Conservation (phyloP, 1,140 invertebrate species). For the Sitophilus oryzae region DNA sequence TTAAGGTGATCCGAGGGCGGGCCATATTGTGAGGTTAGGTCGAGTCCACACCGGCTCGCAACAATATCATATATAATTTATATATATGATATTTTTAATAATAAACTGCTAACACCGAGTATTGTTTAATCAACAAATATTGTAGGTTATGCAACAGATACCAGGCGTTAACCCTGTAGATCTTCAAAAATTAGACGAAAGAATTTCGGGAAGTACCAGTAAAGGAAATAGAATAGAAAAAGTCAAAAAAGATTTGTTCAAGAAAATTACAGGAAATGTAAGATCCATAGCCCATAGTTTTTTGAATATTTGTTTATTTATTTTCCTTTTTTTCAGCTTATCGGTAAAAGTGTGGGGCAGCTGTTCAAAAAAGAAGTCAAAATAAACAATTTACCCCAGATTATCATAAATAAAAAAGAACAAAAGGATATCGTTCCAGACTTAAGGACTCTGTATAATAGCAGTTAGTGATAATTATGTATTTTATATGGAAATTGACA, state of each 20-base stretch:
- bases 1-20: too few relatives aligned
- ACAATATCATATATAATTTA: too few relatives aligned
- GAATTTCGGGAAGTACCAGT: constrained; percentile 60
- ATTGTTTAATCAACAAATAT: too few relatives aligned
- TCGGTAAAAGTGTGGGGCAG: constrained; percentile 75
- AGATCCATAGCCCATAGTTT: constrained; percentile 28
- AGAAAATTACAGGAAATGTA: constrained; percentile 77
- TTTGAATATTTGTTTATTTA: background rate
- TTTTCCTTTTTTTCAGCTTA: constrained; percentile 54
- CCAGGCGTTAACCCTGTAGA: constrained; percentile 71
- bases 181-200: constrained; percentile 77
- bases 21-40: too few relatives aligned
- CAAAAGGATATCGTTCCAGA: constrained; percentile 45
- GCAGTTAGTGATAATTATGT: constrained; percentile 29
- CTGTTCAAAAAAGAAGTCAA: constrained; percentile 80
- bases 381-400: constrained; percentile 70
- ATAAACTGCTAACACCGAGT: too few relatives aligned
- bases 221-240: constrained; percentile 78
- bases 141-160: constrained; percentile 57
- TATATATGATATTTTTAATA: too few relatives aligned
- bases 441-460: constrained; percentile 31
- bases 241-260: constrained; percentile 84
- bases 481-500: too few relatives aligned
- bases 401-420: constrained; percentile 54
- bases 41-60: too few relatives aligned